Percentiles rank a stretch among this genome's conserved stretches.
These are phyloP conservation scores for Malurus melanocephalus DNA, from an alignment of 2,113 vertebrate genomes.

Conservation along the genomic window DNA sequence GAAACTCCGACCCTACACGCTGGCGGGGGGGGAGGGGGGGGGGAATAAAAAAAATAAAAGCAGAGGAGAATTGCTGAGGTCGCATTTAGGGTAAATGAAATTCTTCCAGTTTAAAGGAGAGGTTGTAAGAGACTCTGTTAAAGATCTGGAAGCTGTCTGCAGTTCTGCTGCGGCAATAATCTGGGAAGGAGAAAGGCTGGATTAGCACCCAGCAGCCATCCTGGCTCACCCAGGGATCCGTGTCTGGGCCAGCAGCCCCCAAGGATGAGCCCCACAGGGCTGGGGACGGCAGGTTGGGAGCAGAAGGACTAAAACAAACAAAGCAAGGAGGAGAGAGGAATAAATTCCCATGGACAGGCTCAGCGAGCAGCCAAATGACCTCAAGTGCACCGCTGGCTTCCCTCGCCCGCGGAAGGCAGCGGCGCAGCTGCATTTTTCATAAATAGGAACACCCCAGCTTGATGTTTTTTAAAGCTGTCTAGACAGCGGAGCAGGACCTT, in stretches of 20 bases:
- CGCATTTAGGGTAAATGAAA: not conserved
- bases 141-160: not conserved
- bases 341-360: constrained; percentile 40
- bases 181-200: not conserved
- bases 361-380: constrained; percentile 19
- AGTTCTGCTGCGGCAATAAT: not conserved
- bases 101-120: not conserved
- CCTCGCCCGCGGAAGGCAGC: not conserved
- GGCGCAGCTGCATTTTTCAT: constrained; percentile 56
- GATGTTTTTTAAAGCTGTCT: constrained; percentile 63
- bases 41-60: not conserved
- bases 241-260: rapidly evolving
- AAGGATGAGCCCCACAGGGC: not conserved
- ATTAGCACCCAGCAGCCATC: not conserved
- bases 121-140: not conserved
- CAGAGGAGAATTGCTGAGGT: not conserved
- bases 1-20: not conserved
- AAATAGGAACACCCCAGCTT: constrained; percentile 53
- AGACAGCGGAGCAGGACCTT: constrained; percentile 61
- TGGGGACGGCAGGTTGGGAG: not conserved
- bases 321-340: not conserved
- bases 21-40: rapidly evolving
- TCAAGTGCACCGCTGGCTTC: not conserved
- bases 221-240: rapidly evolving
- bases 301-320: not conserved